These are phyloP conservation scores for Tricholauxania praeusta DNA, from an alignment of 2,888 invertebrate genomes.

Conservation along the genomic window DNA sequence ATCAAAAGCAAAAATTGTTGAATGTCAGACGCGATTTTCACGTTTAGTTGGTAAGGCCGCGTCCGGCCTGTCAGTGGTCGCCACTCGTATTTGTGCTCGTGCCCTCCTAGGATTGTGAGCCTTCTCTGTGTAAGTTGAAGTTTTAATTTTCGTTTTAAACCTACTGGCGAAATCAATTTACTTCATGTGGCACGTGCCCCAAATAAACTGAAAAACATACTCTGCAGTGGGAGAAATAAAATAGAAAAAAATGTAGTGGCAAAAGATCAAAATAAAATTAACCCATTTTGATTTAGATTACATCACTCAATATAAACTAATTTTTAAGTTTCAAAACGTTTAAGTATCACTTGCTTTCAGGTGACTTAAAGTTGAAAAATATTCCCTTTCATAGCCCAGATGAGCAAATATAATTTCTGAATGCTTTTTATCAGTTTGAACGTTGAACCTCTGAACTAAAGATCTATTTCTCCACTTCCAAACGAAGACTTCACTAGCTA, in stretches of 20 bases:
- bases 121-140: constrained; percentile 47
- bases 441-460: too few species aligned
- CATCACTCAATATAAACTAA: too few species aligned
- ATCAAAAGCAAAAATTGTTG: neutral
- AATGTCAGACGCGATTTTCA: neutral
- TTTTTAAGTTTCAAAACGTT: too few species aligned
- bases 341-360: too few species aligned
- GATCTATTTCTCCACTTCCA: too few species aligned
- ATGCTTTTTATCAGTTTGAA: too few species aligned
- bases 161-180: constrained; percentile 68
- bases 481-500: too few species aligned
- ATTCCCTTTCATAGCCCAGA: too few species aligned
- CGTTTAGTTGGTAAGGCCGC: neutral
- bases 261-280: too few species aligned
- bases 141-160: constrained; percentile 63
- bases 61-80: neutral
- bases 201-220: constrained; percentile 50
- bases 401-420: too few species aligned
- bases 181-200: constrained; percentile 68
- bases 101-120: constrained; percentile 14
- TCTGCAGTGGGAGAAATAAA: neutral
- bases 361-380: too few species aligned
- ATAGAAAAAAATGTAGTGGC: neutral
- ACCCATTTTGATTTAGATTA: too few species aligned
- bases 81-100: neutral